Evolutionary conservation across 2,113 vertebrate species (phyloP).

Genomic region (Syngnathus typhle): DNA sequence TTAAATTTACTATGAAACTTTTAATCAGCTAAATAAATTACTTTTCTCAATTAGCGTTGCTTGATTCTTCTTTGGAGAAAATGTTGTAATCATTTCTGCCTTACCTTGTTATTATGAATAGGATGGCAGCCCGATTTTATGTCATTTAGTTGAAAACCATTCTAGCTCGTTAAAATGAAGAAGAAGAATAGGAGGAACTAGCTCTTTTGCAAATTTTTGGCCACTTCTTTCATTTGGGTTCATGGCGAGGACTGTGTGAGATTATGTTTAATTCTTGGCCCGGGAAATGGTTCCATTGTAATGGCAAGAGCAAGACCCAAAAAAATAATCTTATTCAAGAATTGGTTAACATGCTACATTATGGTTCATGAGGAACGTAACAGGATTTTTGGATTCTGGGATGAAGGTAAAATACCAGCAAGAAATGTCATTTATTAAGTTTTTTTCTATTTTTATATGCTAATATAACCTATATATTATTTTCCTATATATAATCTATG

Average conservation of each 20-base stretch:
- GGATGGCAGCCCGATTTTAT: conserved; percentile 13
- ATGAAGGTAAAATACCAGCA: neutral
- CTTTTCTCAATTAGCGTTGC: conserved; percentile 64
- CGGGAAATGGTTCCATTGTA: too few relatives aligned
- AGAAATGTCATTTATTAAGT: neutral
- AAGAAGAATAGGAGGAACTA: neutral
- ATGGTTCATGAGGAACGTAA: neutral
- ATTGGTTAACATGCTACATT: neutral
- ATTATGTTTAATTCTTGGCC: too few relatives aligned
- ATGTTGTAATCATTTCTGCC: conserved; percentile 34
- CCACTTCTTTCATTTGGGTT: neutral
- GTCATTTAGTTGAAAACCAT: neutral
- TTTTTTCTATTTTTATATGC: neutral
- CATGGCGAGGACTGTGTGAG: neutral
- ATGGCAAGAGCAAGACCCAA: too few relatives aligned
- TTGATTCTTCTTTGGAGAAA: conserved; percentile 33
- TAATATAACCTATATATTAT: neutral
- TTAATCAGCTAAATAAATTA: conserved; percentile 71
- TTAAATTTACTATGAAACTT: conserved; percentile 69
- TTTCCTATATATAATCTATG: too few relatives aligned
- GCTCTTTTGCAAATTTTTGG: neutral
- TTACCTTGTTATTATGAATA: conserved; percentile 28
- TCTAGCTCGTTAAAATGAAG: neutral
- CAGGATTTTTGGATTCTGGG: neutral
- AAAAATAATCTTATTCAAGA: neutral